Evolutionary conservation across 2,113 vertebrate species (phyloP), one percentile per base, ranked within the genome.

Genomic region (Hylia prasina): DNA sequence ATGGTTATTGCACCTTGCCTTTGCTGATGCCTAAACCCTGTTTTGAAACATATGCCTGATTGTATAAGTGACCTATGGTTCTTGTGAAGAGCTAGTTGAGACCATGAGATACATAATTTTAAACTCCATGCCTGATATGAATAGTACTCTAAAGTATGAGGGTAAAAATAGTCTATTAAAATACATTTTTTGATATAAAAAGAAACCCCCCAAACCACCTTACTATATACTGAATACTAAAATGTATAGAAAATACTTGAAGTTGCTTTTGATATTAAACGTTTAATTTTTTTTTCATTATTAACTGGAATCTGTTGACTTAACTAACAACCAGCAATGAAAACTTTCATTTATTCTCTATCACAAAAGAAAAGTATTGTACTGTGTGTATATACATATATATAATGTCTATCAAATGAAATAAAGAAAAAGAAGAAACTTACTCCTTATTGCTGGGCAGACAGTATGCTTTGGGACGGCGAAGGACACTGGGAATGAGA

Each of bases 101-200:
- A 75, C 51, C 48, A 75, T n/a, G 37, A 95, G 80, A 82, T 70
- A 47, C 35, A 16, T 83, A 4, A 73, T 92, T 92, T 95, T 87
- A 57, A 94, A 90, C 20, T 92, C 72, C 82, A 92, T 95, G 85
- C 60, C 89, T 94, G 90, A 81, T 78, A 84, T 53, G 71, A 90
- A 90, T 90, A 96, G 76, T 93, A 89, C 92, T 89, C 47, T 84
- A 71, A 94, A 88, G 45, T 90, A 86, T 86, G 69, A 95, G 37
- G 33, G 37, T 96, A 87, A 96, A 96, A 93, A 80, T 87, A 89
- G 58, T 87, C 89, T 94, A 96, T 94, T 87, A 61, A 96, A 94
- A 96, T 90, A 92, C 88, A 72, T 48, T 96, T 97, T 89, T 97
- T 97, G 92, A 95, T 96, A 96, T 92, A 66, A 96, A 96, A 91